These are phyloP conservation scores for Helicolenus hilgendorfi DNA, from an alignment of 2,797 vertebrate genomes.

Conservation along the genomic window DNA sequence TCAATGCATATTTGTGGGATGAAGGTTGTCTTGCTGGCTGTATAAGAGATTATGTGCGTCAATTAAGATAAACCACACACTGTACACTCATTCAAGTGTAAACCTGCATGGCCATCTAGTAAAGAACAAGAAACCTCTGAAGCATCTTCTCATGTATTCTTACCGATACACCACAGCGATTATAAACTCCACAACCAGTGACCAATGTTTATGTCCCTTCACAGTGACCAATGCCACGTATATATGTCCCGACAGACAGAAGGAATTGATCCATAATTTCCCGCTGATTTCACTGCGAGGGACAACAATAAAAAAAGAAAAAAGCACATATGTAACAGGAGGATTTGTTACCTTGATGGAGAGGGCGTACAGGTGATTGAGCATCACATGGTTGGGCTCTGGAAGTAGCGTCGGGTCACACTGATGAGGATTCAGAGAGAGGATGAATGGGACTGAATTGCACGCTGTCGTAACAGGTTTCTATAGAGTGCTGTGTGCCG, in stretches of 20 bases:
- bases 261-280: neutral
- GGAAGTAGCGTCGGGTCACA: conserved; percentile 98
- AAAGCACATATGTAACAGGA: neutral
- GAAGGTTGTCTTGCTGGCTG: too few species aligned
- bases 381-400: conserved; percentile 98
- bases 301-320: neutral
- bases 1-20: too few species aligned
- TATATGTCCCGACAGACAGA: neutral
- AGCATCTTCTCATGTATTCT: too few species aligned
- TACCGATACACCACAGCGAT: too few species aligned
- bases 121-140: too few species aligned
- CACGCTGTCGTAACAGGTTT: neutral
- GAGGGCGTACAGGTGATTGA: conserved; percentile 98
- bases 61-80: too few species aligned
- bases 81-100: too few species aligned
- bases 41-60: too few species aligned
- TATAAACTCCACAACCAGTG: too few species aligned
- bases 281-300: neutral
- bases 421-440: conserved; percentile 79
- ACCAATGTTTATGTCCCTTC: too few species aligned
- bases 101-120: too few species aligned
- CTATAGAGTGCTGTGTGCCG: neutral
- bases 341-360: conserved; percentile 95
- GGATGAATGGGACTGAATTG: neutral
- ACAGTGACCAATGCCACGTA: too few species aligned